These are phyloP conservation scores for Sylvilagus bachmani DNA, from an alignment of 2,113 vertebrate species.

Conservation along the genomic window DNA sequence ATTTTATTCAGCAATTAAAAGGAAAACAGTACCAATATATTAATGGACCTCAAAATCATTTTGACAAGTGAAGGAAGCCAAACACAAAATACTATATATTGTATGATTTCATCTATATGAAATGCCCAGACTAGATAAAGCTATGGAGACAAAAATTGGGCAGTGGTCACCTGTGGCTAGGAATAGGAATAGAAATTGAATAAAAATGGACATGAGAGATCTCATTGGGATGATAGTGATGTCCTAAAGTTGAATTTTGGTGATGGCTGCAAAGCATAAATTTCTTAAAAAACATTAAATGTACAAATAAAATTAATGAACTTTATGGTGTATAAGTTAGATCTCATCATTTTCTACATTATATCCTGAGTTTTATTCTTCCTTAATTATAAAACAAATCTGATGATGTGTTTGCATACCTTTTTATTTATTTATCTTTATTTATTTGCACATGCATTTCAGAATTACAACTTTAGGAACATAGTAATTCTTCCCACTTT, in stretches of 20 bases:
- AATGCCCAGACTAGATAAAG: background rate
- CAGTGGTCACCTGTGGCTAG: background rate
- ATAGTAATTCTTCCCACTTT: too few relatives aligned
- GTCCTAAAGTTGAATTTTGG: slow-evolving; percentile 18
- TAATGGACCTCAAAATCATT: background rate
- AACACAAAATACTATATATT: background rate
- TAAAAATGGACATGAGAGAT: background rate
- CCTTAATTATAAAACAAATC: background rate
- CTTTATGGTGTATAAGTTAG: too few relatives aligned
- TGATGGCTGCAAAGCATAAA: background rate
- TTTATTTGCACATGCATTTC: too few relatives aligned
- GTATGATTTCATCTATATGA: background rate
- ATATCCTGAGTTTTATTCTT: background rate
- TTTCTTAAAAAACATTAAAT: background rate
- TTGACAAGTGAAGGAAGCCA: background rate
- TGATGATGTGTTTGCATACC: background rate
- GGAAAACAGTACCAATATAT: background rate
- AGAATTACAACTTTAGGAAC: too few relatives aligned
- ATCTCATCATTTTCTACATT: too few relatives aligned
- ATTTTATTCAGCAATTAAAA: slow-evolving; percentile 44
- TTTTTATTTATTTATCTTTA: background rate
- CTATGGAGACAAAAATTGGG: background rate
- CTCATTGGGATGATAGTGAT: background rate
- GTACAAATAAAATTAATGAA: background rate
- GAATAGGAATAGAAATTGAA: background rate